Evolutionary conservation across 2,888 invertebrate species (phyloP).

Genomic region (Ormyrus labotus): DNA sequence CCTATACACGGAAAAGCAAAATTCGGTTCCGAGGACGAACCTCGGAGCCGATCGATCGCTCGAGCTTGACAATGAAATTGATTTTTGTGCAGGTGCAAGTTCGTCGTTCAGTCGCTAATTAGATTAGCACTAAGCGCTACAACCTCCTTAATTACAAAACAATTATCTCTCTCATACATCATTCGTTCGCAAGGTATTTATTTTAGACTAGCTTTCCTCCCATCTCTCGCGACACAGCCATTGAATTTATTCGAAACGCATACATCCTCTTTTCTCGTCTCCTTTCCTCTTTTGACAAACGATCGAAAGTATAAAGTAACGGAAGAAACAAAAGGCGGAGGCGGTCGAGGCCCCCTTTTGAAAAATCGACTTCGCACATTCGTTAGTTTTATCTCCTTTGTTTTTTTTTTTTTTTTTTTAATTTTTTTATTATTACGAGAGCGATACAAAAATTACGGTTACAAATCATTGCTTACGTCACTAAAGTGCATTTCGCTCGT

Average conservation of each 20-base stretch:
- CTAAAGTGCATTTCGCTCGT: constrained; percentile 46
- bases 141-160: constrained; percentile 19
- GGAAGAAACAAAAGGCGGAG: constrained; percentile 39
- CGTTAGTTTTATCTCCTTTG: constrained; percentile 10
- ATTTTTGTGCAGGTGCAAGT: too few relatives aligned
- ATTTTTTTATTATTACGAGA: constrained; percentile 29
- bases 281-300: too few relatives aligned
- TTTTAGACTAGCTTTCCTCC: constrained; percentile 2
- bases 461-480: constrained; percentile 50
- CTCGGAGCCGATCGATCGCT: too few relatives aligned
- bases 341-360: constrained; percentile 35
- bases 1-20: too few relatives aligned
- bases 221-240: constrained; percentile 44
- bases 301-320: neutral
- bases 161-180: neutral
- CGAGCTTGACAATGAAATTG: too few relatives aligned
- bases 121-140: neutral
- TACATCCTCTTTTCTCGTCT: neutral
- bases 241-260: constrained; percentile 36
- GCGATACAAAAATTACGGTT: constrained; percentile 54
- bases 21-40: too few relatives aligned
- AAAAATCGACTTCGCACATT: constrained; percentile 39
- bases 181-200: neutral
- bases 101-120: neutral
- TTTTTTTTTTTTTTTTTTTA: constrained; percentile 10